Base-by-base conservation (phyloP, 2,888 invertebrate genomes). In the Protodeltote pygarga region DNA sequence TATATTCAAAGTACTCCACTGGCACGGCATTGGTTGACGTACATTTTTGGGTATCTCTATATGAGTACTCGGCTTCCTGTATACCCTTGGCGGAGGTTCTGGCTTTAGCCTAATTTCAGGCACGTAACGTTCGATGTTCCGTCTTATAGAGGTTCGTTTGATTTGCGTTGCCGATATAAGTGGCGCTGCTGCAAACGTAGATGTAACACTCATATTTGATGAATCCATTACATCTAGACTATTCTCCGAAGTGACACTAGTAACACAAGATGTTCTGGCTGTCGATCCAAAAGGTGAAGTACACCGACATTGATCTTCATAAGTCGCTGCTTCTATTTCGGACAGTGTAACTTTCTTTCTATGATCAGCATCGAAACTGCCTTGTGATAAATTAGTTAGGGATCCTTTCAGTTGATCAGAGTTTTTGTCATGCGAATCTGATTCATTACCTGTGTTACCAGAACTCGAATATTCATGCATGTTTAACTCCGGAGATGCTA, bases 261-360 rank as follows among this genome's bases (percentile, higher is more conserved):
- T 90, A 37, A 93, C 93, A 60, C 93, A 93, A 2, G 95, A 95
- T 16, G 95, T 94, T 51, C 95, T 88, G 1, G 95, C 95, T 0
- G 95, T 95, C 1, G 95, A 95, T 8, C 94, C 95, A 72, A 95
- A 95, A 0, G 95, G 95, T 1, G 95, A 95, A 0, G 94, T 94
- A 75, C 95, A 95, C 49, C 94, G 93, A 75, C 95, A 95, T 67
- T 95, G 95, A 46, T 94, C 93, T 79, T 95, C 95, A 71, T 94
- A 95, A 48, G 93, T 93, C 20, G 93, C 92, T 3, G 93, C 93
- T 69, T 93, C 93, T 33, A 93, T 92, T 78, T 94, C 94, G 5
- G 93, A 93, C 31, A 93, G 71, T 0, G 93, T 93, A 28, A 93
- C 75, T 44, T 89, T 85, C 47, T 88, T 82, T 24, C 87, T 81